A percentile compares a stretch with the other conserved stretches of the same genome.
Evolutionary conservation across 2,888 invertebrate species (phyloP).

Genomic region (Xestia c-nigrum): DNA sequence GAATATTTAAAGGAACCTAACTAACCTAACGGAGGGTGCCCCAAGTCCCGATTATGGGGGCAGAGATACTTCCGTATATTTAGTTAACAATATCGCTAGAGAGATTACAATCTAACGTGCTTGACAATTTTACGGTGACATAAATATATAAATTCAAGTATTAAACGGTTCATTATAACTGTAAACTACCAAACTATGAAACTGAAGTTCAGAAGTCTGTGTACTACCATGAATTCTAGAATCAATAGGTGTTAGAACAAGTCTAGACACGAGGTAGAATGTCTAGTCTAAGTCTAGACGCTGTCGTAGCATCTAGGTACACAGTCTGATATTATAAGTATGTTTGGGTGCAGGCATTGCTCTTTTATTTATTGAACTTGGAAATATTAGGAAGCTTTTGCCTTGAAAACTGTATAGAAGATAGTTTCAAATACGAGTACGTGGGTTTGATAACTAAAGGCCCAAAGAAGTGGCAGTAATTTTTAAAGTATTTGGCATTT

Average conservation of each 20-base stretch:
- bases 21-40: no score
- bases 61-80: no score
- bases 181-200: background rate
- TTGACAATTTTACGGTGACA: no score
- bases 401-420: background rate
- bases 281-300: conserved; percentile 57
- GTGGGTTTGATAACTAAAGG: background rate
- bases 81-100: no score
- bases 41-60: no score
- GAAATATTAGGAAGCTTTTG: conserved; percentile 5
- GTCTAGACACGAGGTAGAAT: conserved; percentile 50
- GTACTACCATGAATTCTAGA: background rate
- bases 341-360: conserved; percentile 30
- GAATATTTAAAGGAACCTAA: no score
- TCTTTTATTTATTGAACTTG: conserved; percentile 14
- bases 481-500: no score
- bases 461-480: no score
- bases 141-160: background rate
- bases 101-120: no score
- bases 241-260: conserved; percentile 54
- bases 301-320: conserved; percentile 22
- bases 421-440: background rate
- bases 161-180: background rate
- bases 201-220: conserved; percentile 8
- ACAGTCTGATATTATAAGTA: conserved; percentile 8